Percentiles rank a stretch among this genome's conserved stretches.
These are phyloP conservation scores for Nematopogon swammerdamellus DNA, from an alignment of 2,888 invertebrate species.

Conservation along the genomic window DNA sequence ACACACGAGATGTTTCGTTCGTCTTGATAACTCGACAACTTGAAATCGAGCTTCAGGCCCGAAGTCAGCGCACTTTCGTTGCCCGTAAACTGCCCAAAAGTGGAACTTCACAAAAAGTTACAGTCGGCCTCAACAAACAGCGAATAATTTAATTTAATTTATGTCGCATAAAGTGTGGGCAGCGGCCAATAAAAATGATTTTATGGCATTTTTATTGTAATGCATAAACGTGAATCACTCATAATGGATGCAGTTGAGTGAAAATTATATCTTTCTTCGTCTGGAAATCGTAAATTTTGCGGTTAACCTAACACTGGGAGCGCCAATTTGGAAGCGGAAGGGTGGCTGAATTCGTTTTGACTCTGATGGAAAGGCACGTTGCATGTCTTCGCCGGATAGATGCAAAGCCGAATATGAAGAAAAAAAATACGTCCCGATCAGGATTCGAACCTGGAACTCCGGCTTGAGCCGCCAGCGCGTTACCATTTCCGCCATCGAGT, in stretches of 20 bases:
- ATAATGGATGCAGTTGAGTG: neutral
- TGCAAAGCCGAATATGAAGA: too few relatives aligned
- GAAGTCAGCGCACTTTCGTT: neutral
- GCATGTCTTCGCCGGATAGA: too few relatives aligned
- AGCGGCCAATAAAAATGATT: conserved; percentile 48
- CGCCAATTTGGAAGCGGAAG: neutral
- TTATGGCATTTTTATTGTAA: conserved; percentile 53
- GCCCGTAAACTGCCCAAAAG: neutral
- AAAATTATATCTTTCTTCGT: neutral
- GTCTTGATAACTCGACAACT: too few relatives aligned
- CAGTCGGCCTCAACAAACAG: conserved; percentile 36
- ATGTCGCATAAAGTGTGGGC: conserved; percentile 43
- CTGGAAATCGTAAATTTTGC: neutral
- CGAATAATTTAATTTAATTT: conserved; percentile 51
- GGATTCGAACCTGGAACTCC: too few relatives aligned
- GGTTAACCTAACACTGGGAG: neutral
- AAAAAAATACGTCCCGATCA: too few relatives aligned
- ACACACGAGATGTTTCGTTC: too few relatives aligned
- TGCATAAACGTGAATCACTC: conserved; percentile 47
- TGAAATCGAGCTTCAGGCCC: too few relatives aligned
- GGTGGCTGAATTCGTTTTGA: too few relatives aligned
- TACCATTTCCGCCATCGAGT: too few relatives aligned
- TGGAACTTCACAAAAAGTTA: neutral
- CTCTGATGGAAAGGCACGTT: too few relatives aligned
- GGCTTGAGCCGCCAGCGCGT: too few relatives aligned